Conservation (phyloP, 2,113 vertebrate species). For the Lagopus muta region DNA sequence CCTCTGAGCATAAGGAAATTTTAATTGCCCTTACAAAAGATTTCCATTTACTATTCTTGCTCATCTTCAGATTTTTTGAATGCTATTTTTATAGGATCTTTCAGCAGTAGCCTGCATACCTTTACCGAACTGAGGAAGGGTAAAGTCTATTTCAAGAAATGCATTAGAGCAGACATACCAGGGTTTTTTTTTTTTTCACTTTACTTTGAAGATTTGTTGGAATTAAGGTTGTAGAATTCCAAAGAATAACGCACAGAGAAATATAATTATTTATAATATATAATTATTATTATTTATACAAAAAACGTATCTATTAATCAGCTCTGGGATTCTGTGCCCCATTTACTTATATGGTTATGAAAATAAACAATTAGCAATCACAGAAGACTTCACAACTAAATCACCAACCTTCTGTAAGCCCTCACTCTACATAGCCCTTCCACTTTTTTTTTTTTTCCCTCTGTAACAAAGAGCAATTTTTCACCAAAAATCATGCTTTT, state of each 20-base stretch:
- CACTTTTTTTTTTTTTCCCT: neutral
- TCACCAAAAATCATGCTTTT: neutral
- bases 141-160: neutral
- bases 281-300: neutral
- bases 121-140: neutral
- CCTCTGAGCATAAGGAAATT: neutral
- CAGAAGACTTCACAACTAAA: neutral
- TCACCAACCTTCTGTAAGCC: neutral
- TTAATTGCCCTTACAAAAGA: neutral
- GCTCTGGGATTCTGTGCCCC: accelerated
- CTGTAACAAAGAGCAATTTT: neutral
- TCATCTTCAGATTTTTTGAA: neutral
- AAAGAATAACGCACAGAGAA: neutral
- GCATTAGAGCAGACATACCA: accelerated
- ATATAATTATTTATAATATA: neutral
- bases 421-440: neutral
- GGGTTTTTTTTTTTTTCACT: neutral
- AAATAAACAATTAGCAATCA: neutral
- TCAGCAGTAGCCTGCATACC: neutral
- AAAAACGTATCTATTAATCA: accelerated
- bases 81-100: neutral
- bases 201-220: neutral
- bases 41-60: neutral
- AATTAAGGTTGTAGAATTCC: neutral
- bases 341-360: neutral